These are phyloP conservation scores for Colossoma macropomum DNA, from an alignment of 2,113 vertebrate genomes.

Conservation along the genomic window DNA sequence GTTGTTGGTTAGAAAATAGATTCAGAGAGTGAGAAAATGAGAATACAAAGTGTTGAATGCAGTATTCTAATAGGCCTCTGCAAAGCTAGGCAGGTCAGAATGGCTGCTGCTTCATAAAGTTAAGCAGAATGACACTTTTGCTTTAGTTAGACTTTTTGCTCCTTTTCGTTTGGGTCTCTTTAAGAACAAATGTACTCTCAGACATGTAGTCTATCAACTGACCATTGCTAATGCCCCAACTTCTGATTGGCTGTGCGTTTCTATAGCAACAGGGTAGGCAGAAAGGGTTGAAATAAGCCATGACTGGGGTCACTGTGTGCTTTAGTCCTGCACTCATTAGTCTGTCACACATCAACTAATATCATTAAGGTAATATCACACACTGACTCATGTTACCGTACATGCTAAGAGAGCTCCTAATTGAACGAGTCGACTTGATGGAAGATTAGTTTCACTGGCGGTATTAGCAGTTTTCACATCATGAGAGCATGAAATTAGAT, in stretches of 20 bases:
- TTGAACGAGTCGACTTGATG: not conserved
- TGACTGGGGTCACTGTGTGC: conserved; percentile 12
- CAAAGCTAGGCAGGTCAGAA: too few relatives aligned
- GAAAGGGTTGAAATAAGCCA: conserved; percentile 29
- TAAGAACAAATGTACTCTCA: not conserved
- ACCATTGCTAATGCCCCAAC: conserved; percentile 52
- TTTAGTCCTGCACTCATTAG: conserved; percentile 26
- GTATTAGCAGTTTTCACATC: not conserved
- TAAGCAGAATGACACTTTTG: too few relatives aligned
- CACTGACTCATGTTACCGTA: not conserved
- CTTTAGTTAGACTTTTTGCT: not conserved
- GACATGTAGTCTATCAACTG: conserved; percentile 44
- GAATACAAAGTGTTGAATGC: not conserved
- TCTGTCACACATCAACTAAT: not conserved
- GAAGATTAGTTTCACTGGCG: not conserved
- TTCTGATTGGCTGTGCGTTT: conserved; percentile 49
- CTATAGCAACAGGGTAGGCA: conserved; percentile 54
- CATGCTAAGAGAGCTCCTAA: not conserved
- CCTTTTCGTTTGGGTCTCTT: not conserved
- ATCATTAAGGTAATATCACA: conserved; percentile 27
- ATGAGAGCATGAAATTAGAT: too few relatives aligned
- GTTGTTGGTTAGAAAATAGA: conserved; percentile 18
- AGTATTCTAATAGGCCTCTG: not conserved
- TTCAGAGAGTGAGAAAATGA: not conserved
- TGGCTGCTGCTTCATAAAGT: too few relatives aligned